Evolutionary conservation across 1,140 invertebrate genomes (phyloP), one percentile per base, ranked within the genome.

Genomic region (Hesperophylax magnus): DNA sequence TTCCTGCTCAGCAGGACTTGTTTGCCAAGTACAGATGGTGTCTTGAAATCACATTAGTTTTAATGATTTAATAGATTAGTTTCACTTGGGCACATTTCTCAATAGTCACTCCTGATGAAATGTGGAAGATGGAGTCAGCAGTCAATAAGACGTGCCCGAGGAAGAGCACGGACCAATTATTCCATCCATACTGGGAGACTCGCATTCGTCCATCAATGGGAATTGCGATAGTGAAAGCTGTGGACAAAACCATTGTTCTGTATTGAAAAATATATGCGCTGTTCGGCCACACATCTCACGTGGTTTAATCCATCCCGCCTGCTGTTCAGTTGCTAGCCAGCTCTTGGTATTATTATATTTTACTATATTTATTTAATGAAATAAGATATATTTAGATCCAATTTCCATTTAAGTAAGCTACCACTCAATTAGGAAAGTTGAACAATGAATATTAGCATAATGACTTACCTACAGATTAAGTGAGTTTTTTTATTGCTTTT

Each of bases 91-190:
- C 63, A 27, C n/a, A 15, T 27, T 39, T 67, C 63, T 27, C 27
- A 67, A 34, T 27, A 4, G 58, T 67, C 24, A 47, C 2, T 14
- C 63, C 63, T 72, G 69, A 47, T 52, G 18, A 72, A 31, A 72
- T 18, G 31, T 27, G 7, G 39, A 54, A 52, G 60, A 47, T 47
- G 39, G 39, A 15, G 24, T 71, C 53, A 81, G 52, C 34, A 69
- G 83, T 84, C 83, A 84, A 78, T 84, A 84, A 69, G 83, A 84
- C 58, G 83, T 84, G 34, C 83, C 83, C 14, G 83, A 82, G 11
- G 83, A 84, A 47, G 83, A 84, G 67, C 83, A 84, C 14, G 83
- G 83, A 39, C 83, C 83, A 58, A 84, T 78, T 39, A 84, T 84
- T 22, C 83, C 83, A 15, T 84, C 81, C 31, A 84, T 71, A 65